Percentiles rank a stretch among this genome's conserved stretches.
These are phyloP conservation scores for Oegoconia quadripuncta DNA, from an alignment of 2,888 invertebrate genomes.

Conservation along the genomic window DNA sequence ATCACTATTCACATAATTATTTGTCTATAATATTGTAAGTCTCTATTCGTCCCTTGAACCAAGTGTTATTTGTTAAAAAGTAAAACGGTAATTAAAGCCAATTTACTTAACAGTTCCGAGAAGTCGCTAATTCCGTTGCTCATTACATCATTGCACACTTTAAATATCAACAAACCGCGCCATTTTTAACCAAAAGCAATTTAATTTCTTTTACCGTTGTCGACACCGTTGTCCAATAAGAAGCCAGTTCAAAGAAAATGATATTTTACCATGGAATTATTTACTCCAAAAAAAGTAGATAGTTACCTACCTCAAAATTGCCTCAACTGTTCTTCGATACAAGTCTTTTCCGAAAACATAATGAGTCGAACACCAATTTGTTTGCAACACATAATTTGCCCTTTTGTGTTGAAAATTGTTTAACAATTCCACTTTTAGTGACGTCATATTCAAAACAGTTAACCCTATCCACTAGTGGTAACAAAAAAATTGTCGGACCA, in stretches of 20 bases:
- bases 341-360: background rate
- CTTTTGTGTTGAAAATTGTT: conserved; percentile 7
- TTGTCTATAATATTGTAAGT: too few species aligned
- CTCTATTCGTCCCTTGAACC: too few species aligned
- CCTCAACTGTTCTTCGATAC: conserved; percentile 4
- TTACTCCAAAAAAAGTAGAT: too few species aligned
- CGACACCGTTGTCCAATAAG: conserved; percentile 28
- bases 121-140: too few species aligned
- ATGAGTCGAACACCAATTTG: conserved; percentile 4
- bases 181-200: conserved; percentile 13
- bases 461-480: conserved; percentile 10
- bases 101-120: too few species aligned
- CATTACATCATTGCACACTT: background rate
- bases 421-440: conserved; percentile 1
- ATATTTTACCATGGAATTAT: too few species aligned
- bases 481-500: conserved; percentile 19
- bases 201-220: conserved; percentile 28
- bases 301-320: conserved; percentile 11
- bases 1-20: too few species aligned
- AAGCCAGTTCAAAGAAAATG: conserved; percentile 14
- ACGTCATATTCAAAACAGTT: conserved; percentile 11
- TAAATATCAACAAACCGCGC: background rate
- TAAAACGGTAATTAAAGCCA: too few species aligned
- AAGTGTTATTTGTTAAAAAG: too few species aligned
- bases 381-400: conserved; percentile 10